Evolutionary conservation across 2,888 invertebrate genomes (phyloP).

Genomic region (Pandemis heparana): DNA sequence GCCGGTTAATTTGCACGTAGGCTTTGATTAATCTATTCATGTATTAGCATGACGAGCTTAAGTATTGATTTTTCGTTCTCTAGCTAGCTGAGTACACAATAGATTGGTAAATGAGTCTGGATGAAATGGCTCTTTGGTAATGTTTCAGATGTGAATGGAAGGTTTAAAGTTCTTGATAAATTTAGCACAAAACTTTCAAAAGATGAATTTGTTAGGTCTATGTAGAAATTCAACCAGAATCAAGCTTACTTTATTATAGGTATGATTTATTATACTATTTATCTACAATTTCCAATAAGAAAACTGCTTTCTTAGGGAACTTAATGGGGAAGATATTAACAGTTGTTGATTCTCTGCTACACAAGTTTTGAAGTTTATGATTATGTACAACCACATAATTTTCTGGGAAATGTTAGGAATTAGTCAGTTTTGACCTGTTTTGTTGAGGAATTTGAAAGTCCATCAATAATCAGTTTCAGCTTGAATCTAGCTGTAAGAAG

Average conservation of each 20-base stretch:
- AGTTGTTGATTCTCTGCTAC: not conserved
- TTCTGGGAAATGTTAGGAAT: too few species aligned
- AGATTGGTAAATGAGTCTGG: slow-evolving; percentile 53
- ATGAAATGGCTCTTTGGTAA: slow-evolving; percentile 4
- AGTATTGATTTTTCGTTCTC: slow-evolving; percentile 78
- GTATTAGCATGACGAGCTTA: slow-evolving; percentile 55
- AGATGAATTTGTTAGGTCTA: not conserved
- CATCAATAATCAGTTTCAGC: too few species aligned
- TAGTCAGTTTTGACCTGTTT: too few species aligned
- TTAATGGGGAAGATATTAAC: not conserved
- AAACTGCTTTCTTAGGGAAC: not conserved
- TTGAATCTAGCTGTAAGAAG: too few species aligned
- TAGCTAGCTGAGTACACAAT: slow-evolving; percentile 66
- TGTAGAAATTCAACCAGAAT: not conserved
- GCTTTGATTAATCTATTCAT: slow-evolving; percentile 43
- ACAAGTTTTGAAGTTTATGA: too few species aligned
- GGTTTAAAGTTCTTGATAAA: not conserved
- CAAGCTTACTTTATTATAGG: not conserved
- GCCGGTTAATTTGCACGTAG: slow-evolving; percentile 44
- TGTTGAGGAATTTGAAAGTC: too few species aligned
- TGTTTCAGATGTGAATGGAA: slow-evolving; percentile 17
- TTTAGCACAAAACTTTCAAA: not conserved
- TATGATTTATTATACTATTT: too few species aligned
- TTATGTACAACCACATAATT: too few species aligned
- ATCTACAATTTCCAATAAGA: not conserved